Base-by-base conservation (phyloP, 2,113 vertebrate genomes). In the Parus major region DNA sequence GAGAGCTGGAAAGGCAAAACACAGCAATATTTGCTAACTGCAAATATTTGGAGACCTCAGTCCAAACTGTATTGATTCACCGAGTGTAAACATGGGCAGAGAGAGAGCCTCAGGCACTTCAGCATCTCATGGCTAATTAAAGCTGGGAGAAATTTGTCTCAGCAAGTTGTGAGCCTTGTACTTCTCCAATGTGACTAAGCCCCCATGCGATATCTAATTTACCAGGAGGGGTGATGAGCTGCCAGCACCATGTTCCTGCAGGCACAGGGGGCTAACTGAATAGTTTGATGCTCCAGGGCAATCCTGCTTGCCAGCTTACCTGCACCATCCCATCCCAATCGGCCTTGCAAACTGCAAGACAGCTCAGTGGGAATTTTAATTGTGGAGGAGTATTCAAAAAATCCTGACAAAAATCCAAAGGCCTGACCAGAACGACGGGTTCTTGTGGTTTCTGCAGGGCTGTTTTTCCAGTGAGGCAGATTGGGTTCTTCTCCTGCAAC, bases 141-240 rank as follows among this genome's bases (percentile, higher is more conserved):
- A 93, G 53, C 64, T 47, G 64, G 60, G 76, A 93, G 88, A 72
- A 95, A 94, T 94, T 93, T 88, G 92, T 88, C 92, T 95, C 76
- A 63, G 90, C 95, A 96, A 85, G 94, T 95, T 92, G 90, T 25
- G 75, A 91, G 68, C 85, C 82, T n/a, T 86, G 82, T 90, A 86
- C 35, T 70, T 73, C 82, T 60, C 69, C 0, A 1, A 49, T 75
- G 65, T 92, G 86, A 94, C 93, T 96, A 93, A 96, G 77, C 33
- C 73, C 57, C 65, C 0, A 2, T 82, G 80, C 0, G 2, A 57
- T 87, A 86, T 76, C 92, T 93, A 65, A 70, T 82, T 92, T 85
- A 82, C 77, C 84, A 85, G 81, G 69, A 75, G 78, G 77, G 92
- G 31, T 39, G 83, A 59, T 28, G 82, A 89, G 86, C 86, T 95